phyloP scores from a whole-genome alignment of 2,888 invertebrate species.

The Apotomis turbidana region DNA sequence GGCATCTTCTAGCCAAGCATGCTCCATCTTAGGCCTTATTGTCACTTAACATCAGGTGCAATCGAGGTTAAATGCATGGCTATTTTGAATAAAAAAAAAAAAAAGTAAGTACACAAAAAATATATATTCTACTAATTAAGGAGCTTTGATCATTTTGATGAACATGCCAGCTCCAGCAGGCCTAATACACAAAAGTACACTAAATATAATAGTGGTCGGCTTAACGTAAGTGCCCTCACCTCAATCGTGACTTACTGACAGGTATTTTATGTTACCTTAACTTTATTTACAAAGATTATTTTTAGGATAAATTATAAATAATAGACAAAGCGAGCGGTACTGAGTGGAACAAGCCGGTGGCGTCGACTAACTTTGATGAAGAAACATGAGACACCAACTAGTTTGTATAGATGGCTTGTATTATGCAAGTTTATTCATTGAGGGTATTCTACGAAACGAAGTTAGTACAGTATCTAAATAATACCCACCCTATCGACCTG shows the following conservation, averaged over 20 bases:
- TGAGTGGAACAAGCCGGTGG: conserved; percentile 7
- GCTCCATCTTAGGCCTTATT: too few species aligned
- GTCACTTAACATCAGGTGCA: too few species aligned
- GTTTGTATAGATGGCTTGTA: conserved; percentile 38
- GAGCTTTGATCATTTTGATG: too few species aligned
- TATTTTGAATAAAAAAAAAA: too few species aligned
- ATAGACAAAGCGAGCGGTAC: neutral
- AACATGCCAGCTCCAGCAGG: too few species aligned
- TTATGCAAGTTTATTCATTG: conserved; percentile 37
- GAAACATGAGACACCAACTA: conserved; percentile 40
- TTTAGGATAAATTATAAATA: neutral
- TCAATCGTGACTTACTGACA: neutral
- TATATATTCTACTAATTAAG: too few species aligned
- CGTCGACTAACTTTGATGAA: conserved; percentile 40
- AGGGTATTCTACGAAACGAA: conserved; percentile 27
- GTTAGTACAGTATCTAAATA: conserved; percentile 13
- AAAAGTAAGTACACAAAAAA: too few species aligned
- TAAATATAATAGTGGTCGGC: conserved; percentile 27
- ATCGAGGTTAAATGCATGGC: too few species aligned
- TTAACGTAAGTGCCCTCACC: conserved; percentile 6
- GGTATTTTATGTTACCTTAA: too few species aligned
- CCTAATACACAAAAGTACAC: too few species aligned
- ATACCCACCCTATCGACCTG: conserved; percentile 1
- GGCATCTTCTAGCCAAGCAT: too few species aligned
- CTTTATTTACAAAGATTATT: too few species aligned